Base-by-base conservation (phyloP, 2,113 vertebrate genomes). In the Oceanites oceanicus region DNA sequence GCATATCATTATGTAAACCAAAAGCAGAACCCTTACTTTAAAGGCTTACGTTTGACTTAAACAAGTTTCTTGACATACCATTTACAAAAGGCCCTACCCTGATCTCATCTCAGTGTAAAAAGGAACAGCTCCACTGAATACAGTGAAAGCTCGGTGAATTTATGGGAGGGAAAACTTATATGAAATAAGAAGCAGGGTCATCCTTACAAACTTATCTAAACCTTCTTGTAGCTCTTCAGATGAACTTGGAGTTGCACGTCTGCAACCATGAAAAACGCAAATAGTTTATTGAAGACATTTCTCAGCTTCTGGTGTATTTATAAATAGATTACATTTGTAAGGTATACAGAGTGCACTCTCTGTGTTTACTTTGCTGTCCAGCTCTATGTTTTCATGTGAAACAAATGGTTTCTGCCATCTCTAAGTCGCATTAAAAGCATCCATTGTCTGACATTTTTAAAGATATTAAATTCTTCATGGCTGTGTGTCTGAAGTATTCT, bases 1-100 rank as follows among this genome's bases (percentile, higher is more conserved):
- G 66, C 30, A 17, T 91, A 71, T 92, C 40, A 95, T 96, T 97
- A 96, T 68, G 56, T 85, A 92, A 96, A 96, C 86, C 92, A 93
- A 95, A 96, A 96, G 44, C 86, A 91, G 76, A 95, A 78, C 73
- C 65, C 62, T 72, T 88, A 32, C 65, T 94, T 86, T 90, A 84
- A 86, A 96, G 61, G 56, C 76, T 92, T 92, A 74, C 49, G 40
- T 92, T 96, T 88, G 83, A 81, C 68, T 92, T 89, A 82, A 82
- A 82, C 40, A n/a, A 72, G 34, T 86, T 90, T 94, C 72, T 81
- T 67, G 47, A 84, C 47, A 61, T 91, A 52, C 36, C 15, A 30
- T 58, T 96, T 87, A 72, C 79, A 87, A 86, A 89, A 94, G 34
- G 13, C 56, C 20, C 18, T 74, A 72, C 84, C 84, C 91, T 95